phyloP scores from a whole-genome alignment of 1,140 invertebrate genomes.

The Diprion similis region DNA sequence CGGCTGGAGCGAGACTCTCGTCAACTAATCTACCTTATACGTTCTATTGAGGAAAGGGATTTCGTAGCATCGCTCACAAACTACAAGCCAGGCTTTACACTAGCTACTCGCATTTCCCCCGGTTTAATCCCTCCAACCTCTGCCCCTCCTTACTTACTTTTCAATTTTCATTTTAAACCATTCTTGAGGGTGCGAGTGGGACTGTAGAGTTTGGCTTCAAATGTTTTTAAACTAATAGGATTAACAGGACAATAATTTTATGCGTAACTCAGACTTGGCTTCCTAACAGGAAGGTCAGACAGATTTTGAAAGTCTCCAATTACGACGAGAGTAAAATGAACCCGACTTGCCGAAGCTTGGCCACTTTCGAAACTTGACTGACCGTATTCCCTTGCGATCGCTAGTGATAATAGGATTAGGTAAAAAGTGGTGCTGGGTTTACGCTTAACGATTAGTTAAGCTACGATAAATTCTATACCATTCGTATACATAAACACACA shows the following conservation, averaged over 20 bases:
- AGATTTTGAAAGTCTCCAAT: not conserved
- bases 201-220: slow-evolving; percentile 50
- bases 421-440: slow-evolving; percentile 56
- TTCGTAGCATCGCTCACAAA: not conserved
- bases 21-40: too few species aligned
- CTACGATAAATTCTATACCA: not conserved
- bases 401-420: slow-evolving; percentile 36
- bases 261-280: not conserved
- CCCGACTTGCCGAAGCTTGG: not conserved
- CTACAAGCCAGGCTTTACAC: slow-evolving; percentile 48
- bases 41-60: too few species aligned
- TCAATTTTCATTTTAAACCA: slow-evolving; percentile 14
- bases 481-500: not conserved
- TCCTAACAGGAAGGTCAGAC: slow-evolving; percentile 7
- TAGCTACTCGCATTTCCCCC: slow-evolving; percentile 44
- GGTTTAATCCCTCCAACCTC: not conserved
- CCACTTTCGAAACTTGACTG: not conserved
- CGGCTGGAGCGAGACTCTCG: too few species aligned
- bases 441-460: slow-evolving; percentile 42
- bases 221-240: not conserved
- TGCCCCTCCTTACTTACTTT: not conserved
- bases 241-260: not conserved
- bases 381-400: slow-evolving; percentile 15
- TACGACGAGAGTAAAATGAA: not conserved
- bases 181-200: slow-evolving; percentile 41